Evolutionary conservation across 2,797 vertebrate genomes (phyloP), one percentile per base, ranked within the genome.

Genomic region (Microchirus variegatus): DNA sequence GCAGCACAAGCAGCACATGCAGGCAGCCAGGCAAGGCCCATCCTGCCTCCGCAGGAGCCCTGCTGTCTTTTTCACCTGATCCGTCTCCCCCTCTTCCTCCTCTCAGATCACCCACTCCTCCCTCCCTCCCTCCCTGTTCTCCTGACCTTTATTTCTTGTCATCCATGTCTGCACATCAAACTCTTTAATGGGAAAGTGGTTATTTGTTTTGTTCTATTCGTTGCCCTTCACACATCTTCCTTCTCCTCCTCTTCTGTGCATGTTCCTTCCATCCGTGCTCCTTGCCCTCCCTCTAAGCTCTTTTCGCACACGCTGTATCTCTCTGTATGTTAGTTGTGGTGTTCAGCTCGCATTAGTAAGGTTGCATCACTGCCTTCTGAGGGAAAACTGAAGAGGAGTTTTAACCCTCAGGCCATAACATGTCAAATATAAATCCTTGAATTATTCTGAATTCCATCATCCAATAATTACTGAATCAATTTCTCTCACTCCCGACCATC

Each of bases 31-130:
- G 70, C 52, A 67, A 63, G 64, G 55, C 70, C 70, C 50, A 15
- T 70, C 61, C 69, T 48, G 55, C 63, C 62, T 69, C 10, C 31
- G 45, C 70, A 35, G 44, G 40, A 77, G 68, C 45, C 49, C 50
- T 26, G 55, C 66, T 63, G 56, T 52, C 64, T 63, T 59, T 55
- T 57, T 73, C n/a, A 5, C 42, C 43, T 52, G 19, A 2, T 62
- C 68, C 48, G 42, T 73, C 61, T 69, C 58, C 48, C n/a, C 63
- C 5, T 31, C 31, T 31, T 31, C 31, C 31, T 8, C 31, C 31
- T 41, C 16, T 41, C 16, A 52, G 14, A 62, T 50, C 52, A 38
- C 46, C 55, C 1, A 4, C 36, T n/a, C 45, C 18, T 37, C 61
- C 3, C 10, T 10, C 15, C 19, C 19, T 22, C 19, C 19, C 22